These are phyloP conservation scores for Microctenopoma lineatum DNA, from an alignment of 2,797 vertebrate genomes.

Conservation along the genomic window DNA sequence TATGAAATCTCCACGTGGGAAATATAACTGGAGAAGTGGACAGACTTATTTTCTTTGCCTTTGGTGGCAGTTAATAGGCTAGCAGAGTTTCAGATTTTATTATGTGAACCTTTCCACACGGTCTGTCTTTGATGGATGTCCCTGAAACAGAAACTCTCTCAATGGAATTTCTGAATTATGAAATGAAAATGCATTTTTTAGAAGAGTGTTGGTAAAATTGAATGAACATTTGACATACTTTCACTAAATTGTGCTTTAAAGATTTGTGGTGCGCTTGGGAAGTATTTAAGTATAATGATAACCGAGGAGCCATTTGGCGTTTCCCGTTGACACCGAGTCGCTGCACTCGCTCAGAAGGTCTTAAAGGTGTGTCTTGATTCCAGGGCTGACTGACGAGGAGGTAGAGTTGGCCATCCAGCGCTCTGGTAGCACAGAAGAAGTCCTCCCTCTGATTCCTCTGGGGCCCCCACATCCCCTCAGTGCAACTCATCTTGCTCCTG, in stretches of 20 bases:
- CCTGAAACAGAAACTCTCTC: conserved; percentile 69
- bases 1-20: conserved; percentile 87
- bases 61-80: conserved; percentile 84
- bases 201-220: conserved; percentile 60
- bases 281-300: conserved; percentile 67
- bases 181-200: conserved; percentile 76
- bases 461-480: conserved; percentile 77
- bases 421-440: conserved; percentile 88
- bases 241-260: conserved; percentile 70
- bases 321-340: conserved; percentile 50
- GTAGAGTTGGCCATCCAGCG: conserved; percentile 96
- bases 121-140: conserved; percentile 72
- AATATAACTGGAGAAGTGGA: conserved; percentile 87
- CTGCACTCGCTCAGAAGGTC: conserved; percentile 12
- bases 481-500: conserved; percentile 78
- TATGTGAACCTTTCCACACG: conserved; percentile 72
- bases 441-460: conserved; percentile 76
- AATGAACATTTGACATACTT: conserved; percentile 68
- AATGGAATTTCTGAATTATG: conserved; percentile 68
- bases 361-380: conserved; percentile 54
- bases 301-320: conserved; percentile 58
- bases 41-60: conserved; percentile 85
- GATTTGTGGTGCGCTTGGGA: conserved; percentile 68
- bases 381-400: conserved; percentile 96
- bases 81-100: conserved; percentile 77